Percentiles rank a stretch among this genome's conserved stretches.
Evolutionary conservation across 2,113 vertebrate genomes (phyloP).

Genomic region (Gopherus evgoodei): DNA sequence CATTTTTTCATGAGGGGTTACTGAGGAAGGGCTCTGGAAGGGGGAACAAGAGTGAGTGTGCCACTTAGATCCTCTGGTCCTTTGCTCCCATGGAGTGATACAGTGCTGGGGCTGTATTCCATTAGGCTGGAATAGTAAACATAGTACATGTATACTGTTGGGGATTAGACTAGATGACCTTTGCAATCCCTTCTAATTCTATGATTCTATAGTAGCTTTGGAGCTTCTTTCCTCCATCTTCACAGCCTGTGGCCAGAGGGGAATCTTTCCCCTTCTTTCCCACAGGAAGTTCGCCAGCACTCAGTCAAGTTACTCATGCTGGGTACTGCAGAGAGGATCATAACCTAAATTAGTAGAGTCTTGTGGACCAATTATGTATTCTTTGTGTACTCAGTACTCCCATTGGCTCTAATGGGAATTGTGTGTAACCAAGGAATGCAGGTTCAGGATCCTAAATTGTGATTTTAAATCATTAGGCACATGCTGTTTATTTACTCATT

Average conservation of each 20-base stretch:
- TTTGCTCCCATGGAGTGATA: neutral
- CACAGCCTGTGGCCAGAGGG: neutral
- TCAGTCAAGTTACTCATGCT: neutral
- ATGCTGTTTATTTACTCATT: constrained; percentile 64
- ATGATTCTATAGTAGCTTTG: neutral
- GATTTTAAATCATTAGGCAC: constrained; percentile 62
- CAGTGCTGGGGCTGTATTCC: neutral
- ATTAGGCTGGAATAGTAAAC: neutral
- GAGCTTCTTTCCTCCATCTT: neutral
- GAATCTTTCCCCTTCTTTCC: neutral
- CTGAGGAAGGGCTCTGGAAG: neutral
- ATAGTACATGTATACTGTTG: no score
- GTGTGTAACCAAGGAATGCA: neutral
- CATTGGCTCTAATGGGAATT: neutral
- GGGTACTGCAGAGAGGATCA: rapidly evolving
- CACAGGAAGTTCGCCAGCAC: neutral
- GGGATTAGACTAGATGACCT: no score
- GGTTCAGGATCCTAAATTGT: constrained; percentile 31
- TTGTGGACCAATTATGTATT: rapidly evolving
- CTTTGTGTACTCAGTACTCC: neutral
- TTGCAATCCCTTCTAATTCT: no score
- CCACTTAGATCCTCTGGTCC: neutral
- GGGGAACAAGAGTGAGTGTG: neutral
- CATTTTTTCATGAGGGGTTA: no score
- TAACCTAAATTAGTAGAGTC: neutral